Conservation (phyloP, 2,888 invertebrate species). For the Cryptops parisi region DNA sequence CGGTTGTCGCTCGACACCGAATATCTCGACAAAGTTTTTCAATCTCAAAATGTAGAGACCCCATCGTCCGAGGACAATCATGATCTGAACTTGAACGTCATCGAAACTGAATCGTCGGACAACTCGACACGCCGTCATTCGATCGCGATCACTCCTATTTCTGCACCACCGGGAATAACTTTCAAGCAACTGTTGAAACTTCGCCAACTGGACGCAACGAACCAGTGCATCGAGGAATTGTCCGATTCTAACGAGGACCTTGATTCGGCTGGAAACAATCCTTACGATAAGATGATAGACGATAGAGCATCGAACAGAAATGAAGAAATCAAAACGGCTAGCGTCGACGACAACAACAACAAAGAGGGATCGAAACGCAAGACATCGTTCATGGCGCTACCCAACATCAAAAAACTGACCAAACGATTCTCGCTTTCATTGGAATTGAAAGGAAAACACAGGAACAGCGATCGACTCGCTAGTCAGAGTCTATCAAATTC, state of each 20-base stretch:
- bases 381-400: not conserved
- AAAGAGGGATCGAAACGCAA: not conserved
- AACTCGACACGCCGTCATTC: not conserved
- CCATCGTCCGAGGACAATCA: not conserved
- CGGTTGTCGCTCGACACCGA: not conserved
- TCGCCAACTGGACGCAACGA: too few relatives aligned
- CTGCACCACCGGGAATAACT: too few relatives aligned
- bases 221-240: too few relatives aligned
- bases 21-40: not conserved
- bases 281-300: too few relatives aligned
- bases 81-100: not conserved
- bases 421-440: not conserved
- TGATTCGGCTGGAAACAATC: too few relatives aligned
- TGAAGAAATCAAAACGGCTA: too few relatives aligned
- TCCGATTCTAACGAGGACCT: too few relatives aligned
- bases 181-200: too few relatives aligned
- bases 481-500: too few relatives aligned
- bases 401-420: not conserved
- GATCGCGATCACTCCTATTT: too few relatives aligned
- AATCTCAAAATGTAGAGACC: not conserved
- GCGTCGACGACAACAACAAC: not conserved
- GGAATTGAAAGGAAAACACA: not conserved
- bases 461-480: too few relatives aligned
- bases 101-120: not conserved
- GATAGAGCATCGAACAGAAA: too few relatives aligned